Base-by-base conservation (phyloP, 37 sponge, comb jelly and placozoan species). In the Chondrosia reniformis region DNA sequence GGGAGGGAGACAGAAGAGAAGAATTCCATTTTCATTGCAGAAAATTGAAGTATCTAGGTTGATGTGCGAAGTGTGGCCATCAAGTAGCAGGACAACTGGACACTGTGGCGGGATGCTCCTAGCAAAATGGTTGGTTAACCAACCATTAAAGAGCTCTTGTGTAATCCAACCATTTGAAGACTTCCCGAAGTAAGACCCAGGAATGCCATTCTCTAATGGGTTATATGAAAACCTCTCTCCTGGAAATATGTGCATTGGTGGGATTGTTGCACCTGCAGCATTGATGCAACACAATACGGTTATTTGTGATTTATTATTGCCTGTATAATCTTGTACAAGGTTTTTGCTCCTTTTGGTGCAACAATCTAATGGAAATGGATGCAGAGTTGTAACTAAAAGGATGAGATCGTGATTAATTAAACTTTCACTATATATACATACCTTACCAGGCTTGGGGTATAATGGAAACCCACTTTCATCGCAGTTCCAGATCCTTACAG, bases 161-260 rank as follows among this genome's bases (percentile, higher is more conserved):
- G 38, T 57, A 22, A 84, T 84, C 84, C 84, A 84, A 27, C 84
- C 78, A 55, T 77, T 84, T 0, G 39, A 4, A 32, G 78, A 77
- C 9, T 44, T 63, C 25, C 86, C 81, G 57, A 80, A 80, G 58
- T 85, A 85, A 24, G 86, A 67, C 6, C 81, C 81, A 24, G 21
- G 38, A 8, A 85, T 67, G 5, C 81, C 46, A 4, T 62, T 62
- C 27, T 80, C 69, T 55, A 85, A n/a, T 0, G 81, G 86, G 25
- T 85, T 80, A 36, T 76, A 75, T 4, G 67, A 31, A 65, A 80
- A 80, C 54, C 80, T 2, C 25, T 46, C 44, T 0, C 86, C 86
- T 28, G 86, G 81, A 46, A 54, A 78, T 19, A 84, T 46, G 21
- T 84, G 84, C 84, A 84, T 84, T 45, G 84, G 84, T 55, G 81